Evolutionary conservation across 2,113 vertebrate species (phyloP), one percentile per base, ranked within the genome.

Genomic region (Aphyosemion australe): DNA sequence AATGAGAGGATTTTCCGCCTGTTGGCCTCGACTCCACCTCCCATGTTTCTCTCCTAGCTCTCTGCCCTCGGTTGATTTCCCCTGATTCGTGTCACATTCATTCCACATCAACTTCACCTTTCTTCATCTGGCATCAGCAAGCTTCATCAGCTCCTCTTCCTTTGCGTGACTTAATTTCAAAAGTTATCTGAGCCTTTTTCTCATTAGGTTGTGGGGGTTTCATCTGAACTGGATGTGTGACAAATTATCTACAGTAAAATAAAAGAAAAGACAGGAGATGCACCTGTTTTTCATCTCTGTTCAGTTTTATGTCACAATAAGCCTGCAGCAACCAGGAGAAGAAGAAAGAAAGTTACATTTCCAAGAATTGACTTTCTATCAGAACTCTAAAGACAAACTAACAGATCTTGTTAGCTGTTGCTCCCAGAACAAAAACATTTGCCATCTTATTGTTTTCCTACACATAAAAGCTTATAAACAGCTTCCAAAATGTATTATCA

Each of bases 1-100:
- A 88, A 90, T 79, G 74, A 76, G 78, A 81, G 56, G 55, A 90
- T 89, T 84, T 88, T 85, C 76, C 77, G 85, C 82, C 79, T 72
- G 69, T 88, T 83, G 75, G 78, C 65, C 75, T 67, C 18, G 55
- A 66, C 76, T 70, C 12, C 61, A 69, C 79, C 74, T 63, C 55
- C 55, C 54, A 19, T 45, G 32, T 74, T 71, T 69, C 61, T 77
- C 62, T 77, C 62, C 65, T 34, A 58, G 69, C 78, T 70, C 70
- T 41, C 60, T 84, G 76, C 67, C 59, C 62, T 67, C 21, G 2
- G 12, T 46, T 86, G 78, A 84, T 86, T 84, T 88, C 80, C 76
- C 79, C 39, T 46, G 78, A 41, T 67, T 75, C 10, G 46, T 55
- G 41, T 65, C 41, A 32, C 57, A 49, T 57, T 64, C 43, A 55